Conservation (phyloP, 2,113 vertebrate species). For the Pleuronectes platessa region DNA sequence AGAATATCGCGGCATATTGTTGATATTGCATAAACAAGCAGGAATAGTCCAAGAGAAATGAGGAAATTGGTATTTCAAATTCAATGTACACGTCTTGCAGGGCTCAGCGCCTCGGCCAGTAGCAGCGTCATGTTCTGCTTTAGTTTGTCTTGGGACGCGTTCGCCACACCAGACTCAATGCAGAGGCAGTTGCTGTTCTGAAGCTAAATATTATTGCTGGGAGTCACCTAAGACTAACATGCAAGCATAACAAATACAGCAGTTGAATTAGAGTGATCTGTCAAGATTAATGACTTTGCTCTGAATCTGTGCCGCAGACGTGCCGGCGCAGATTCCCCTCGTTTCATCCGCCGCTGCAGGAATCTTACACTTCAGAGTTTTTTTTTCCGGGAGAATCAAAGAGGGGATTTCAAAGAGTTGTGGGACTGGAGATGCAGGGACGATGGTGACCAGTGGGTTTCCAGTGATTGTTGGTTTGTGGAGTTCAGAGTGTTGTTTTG, state of each 20-base stretch:
- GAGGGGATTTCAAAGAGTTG: neutral
- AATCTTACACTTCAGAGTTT: slow-evolving; percentile 54
- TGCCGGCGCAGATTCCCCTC: neutral
- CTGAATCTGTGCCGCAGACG: slow-evolving; percentile 18
- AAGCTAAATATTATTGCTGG: slow-evolving; percentile 70
- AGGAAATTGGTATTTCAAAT: slow-evolving; percentile 14
- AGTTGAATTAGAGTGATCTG: slow-evolving; percentile 57
- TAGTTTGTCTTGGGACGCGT: slow-evolving; percentile 42
- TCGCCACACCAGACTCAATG: slow-evolving; percentile 22
- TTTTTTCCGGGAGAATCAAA: neutral
- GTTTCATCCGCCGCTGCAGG: slow-evolving; percentile 38
- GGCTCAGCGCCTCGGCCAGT: slow-evolving; percentile 23
- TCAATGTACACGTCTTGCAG: slow-evolving; percentile 8
- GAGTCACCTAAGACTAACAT: slow-evolving; percentile 56
- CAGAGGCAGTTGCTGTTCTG: slow-evolving; percentile 50
- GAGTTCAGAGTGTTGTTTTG: neutral
- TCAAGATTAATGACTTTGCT: slow-evolving; percentile 60
- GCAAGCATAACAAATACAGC: slow-evolving; percentile 60
- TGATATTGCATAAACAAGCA: slow-evolving; percentile 2
- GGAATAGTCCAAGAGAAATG: neutral
- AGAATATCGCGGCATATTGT: neutral
- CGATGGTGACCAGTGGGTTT: slow-evolving; percentile 12
- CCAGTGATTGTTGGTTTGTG: slow-evolving; percentile 1
- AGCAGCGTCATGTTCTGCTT: slow-evolving; percentile 32
- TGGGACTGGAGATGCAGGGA: slow-evolving; percentile 15